phyloP scores from a whole-genome alignment of 2,113 vertebrate genomes.

The Rhinopomastus cyanomelas region DNA sequence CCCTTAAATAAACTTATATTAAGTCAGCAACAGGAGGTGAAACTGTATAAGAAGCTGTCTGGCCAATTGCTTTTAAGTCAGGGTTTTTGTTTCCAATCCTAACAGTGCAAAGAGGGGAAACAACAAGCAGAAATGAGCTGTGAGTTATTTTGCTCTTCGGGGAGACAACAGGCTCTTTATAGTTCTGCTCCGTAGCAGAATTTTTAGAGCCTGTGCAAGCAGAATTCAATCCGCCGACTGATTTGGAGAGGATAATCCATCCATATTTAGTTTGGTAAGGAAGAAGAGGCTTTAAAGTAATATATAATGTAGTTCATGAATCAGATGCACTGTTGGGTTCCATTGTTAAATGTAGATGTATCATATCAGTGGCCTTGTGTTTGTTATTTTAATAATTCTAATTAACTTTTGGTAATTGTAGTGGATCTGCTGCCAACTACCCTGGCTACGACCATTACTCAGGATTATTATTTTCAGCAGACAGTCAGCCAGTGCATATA shows the following conservation, averaged over 20 bases:
- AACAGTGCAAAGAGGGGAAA: background rate
- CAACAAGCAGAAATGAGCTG: background rate
- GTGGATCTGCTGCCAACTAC: conserved; percentile 53
- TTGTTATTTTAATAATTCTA: conserved; percentile 77
- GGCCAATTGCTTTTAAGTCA: background rate
- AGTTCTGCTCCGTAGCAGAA: conserved; percentile 31
- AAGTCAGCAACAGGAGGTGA: background rate
- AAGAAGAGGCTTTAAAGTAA: conserved; percentile 54
- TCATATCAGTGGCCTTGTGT: conserved; percentile 31
- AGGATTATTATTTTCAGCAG: conserved; percentile 61
- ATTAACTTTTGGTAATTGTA: conserved; percentile 75
- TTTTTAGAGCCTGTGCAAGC: conserved; percentile 54
- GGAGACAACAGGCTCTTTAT: conserved; percentile 37
- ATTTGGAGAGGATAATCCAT: conserved; percentile 52
- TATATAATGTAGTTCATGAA: conserved; percentile 57
- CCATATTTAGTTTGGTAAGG: conserved; percentile 71
- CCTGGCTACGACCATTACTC: conserved; percentile 14
- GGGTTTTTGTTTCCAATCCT: background rate
- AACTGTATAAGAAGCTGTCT: background rate
- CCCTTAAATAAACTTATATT: background rate
- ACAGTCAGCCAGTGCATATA: conserved; percentile 34
- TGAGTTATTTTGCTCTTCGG: conserved; percentile 31
- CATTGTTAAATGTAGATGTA: conserved; percentile 64
- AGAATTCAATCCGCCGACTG: conserved; percentile 31
- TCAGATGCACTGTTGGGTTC: conserved; percentile 50